These are phyloP conservation scores for Takifugu rubripes DNA, from an alignment of 2,797 vertebrate genomes.

Conservation along the genomic window DNA sequence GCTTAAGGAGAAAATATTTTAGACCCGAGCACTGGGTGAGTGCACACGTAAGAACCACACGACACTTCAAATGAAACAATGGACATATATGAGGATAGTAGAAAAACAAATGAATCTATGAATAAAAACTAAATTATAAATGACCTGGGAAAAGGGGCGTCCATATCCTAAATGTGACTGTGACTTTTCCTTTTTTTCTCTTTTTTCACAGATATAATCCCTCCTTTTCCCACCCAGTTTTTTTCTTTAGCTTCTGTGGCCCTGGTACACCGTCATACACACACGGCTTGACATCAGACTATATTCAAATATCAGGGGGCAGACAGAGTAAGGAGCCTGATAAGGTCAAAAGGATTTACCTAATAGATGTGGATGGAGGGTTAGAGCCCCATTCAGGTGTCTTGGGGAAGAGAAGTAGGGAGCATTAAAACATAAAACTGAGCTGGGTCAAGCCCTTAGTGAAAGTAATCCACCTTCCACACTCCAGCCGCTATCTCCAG, in stretches of 20 bases:
- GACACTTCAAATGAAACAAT: too few species aligned
- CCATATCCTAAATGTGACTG: too few species aligned
- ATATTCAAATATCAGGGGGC: slow-evolving; percentile 48
- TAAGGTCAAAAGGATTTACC: slow-evolving; percentile 66
- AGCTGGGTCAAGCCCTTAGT: slow-evolving; percentile 34
- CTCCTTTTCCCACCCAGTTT: too few species aligned
- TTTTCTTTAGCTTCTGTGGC: too few species aligned
- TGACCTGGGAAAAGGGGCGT: too few species aligned
- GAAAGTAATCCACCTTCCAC: slow-evolving; percentile 53
- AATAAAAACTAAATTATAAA: too few species aligned
- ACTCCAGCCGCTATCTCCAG: slow-evolving; percentile 55
- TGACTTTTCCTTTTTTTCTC: too few species aligned
- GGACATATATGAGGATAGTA: neutral
- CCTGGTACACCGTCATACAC: neutral
- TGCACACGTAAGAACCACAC: neutral
- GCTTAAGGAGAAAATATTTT: slow-evolving; percentile 36
- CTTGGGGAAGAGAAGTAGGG: slow-evolving; percentile 55
- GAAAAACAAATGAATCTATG: neutral
- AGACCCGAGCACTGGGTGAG: slow-evolving; percentile 19
- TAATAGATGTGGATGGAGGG: slow-evolving; percentile 65
- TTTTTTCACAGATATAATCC: too few species aligned
- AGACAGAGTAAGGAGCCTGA: slow-evolving; percentile 26
- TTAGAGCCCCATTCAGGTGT: slow-evolving; percentile 52
- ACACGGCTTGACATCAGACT: slow-evolving; percentile 37
- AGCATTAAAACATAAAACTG: slow-evolving; percentile 49